phyloP scores from a whole-genome alignment of 2,888 invertebrate species.

The Nysson spinosus region DNA sequence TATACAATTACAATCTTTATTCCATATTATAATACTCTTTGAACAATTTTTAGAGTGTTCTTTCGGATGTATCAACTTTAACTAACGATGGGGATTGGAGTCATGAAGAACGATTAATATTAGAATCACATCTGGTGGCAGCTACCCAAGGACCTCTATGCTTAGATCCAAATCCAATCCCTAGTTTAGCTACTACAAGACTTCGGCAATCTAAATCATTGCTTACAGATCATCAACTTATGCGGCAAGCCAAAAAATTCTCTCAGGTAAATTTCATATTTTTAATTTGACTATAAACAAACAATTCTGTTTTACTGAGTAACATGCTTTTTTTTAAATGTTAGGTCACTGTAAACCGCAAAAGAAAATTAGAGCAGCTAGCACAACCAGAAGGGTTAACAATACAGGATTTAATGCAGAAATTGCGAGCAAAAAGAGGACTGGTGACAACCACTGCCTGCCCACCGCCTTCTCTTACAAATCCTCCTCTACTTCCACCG shows the following conservation, averaged over 20 bases:
- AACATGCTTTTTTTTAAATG: slow-evolving; percentile 27
- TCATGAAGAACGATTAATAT: slow-evolving; percentile 85
- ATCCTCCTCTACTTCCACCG: slow-evolving; percentile 73
- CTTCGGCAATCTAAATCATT: slow-evolving; percentile 86
- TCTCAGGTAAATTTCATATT: slow-evolving; percentile 81
- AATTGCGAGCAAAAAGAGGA: slow-evolving; percentile 72
- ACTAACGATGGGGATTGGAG: slow-evolving; percentile 81
- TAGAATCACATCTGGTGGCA: slow-evolving; percentile 91
- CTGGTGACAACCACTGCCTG: slow-evolving; percentile 70
- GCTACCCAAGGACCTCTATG: slow-evolving; percentile 93
- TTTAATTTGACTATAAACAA: not conserved
- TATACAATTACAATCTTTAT: not conserved
- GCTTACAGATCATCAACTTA: slow-evolving; percentile 86
- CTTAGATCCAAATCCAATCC: slow-evolving; percentile 91
- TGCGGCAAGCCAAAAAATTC: slow-evolving; percentile 87
- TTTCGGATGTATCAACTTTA: slow-evolving; percentile 74
- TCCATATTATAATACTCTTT: not conserved
- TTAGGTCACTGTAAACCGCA: slow-evolving; percentile 88
- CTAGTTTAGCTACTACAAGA: slow-evolving; percentile 86
- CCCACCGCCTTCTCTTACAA: slow-evolving; percentile 72
- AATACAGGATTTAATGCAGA: slow-evolving; percentile 82
- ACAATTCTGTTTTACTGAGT: not conserved
- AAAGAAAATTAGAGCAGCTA: slow-evolving; percentile 91
- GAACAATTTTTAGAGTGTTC: slow-evolving; percentile 68
- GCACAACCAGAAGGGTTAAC: slow-evolving; percentile 89